Base-by-base conservation (phyloP, 1,140 invertebrate species). In the Spodoptera litura region DNA sequence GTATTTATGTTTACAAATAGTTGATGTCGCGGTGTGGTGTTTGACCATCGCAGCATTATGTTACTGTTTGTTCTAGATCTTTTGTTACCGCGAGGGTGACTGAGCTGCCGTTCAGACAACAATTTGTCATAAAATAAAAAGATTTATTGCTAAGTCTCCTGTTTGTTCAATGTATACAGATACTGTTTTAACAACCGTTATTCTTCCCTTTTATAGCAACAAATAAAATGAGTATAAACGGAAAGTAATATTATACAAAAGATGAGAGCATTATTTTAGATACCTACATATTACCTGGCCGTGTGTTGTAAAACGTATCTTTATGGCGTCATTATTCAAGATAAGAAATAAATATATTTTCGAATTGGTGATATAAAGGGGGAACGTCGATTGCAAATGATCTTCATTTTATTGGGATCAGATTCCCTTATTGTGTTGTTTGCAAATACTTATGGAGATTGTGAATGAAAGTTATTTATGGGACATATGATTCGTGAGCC, bases 51-150 rank as follows among this genome's bases (percentile, higher is more conserved):
- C 79, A 80, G 85, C 88, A 94, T 93, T 92, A 89, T 91, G 85
- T 82, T 79, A 78, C 85, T 94, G 87, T 94, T 94, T 94, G 93
- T 94, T 92, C 91, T 93, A 91, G 83, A 88, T 83, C 88, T 87
- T 87, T 93, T 90, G 91, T 91, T 85, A 81, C 81, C 78, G 81
- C 80, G 86, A 87, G 91, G 89, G 90, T 87, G 85, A 89, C 85
- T 85, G 81, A 81, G 81, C 86, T 80, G 81, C 82, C 61, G 79
- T 83, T 86, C 87, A 86, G 88, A 91, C 91, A 91, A 92, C 92
- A 89, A 93, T 94, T 93, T 94, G 91, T 94, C 91, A 94, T 94
- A 94, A 93, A 94, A 93, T 93, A 93, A 91, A 94, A 90, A 93
- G 91, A 94, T 94, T 94, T 94, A 94, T 94, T 83, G 88, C 85